A percentile compares a stretch with the other conserved stretches of the same genome.
Evolutionary conservation across 2,888 invertebrate species (phyloP).

Genomic region (Fissipunctia ypsillon): DNA sequence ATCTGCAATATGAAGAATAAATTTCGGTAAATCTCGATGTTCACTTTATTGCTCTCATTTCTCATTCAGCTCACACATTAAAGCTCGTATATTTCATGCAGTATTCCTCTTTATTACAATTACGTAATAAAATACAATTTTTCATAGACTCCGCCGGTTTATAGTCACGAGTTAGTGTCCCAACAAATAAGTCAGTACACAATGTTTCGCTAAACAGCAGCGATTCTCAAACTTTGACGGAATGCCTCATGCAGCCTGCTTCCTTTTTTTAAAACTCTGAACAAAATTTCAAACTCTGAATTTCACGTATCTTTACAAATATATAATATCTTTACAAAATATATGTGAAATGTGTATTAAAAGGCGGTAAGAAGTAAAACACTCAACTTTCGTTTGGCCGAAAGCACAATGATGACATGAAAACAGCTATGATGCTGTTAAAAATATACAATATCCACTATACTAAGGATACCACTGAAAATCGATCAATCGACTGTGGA

Average conservation of each 20-base stretch:
- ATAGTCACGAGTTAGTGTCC: constrained; percentile 40
- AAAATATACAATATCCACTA: neutral
- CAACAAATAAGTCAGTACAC: constrained; percentile 52
- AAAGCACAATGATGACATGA: neutral
- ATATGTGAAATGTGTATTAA: neutral
- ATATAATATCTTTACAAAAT: too few species aligned
- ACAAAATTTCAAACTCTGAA: too few species aligned
- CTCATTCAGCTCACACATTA: constrained; percentile 29
- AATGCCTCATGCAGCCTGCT: neutral
- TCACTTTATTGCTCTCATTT: constrained; percentile 25
- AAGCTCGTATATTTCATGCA: constrained; percentile 33
- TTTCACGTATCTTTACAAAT: neutral
- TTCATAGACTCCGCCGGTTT: constrained; percentile 48
- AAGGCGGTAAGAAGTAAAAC: neutral
- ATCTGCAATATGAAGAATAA: constrained; percentile 17
- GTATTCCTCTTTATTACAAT: constrained; percentile 34
- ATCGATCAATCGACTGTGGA: too few species aligned
- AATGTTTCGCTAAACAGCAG: constrained; percentile 35
- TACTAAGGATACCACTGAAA: neutral
- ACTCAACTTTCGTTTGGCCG: neutral
- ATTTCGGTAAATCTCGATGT: constrained; percentile 10
- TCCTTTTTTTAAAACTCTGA: too few species aligned
- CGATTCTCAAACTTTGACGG: constrained; percentile 6
- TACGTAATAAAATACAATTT: constrained; percentile 52
- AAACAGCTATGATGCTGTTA: neutral